Conservation (phyloP, 1,140 invertebrate species). For the Diachasma alloeum region DNA sequence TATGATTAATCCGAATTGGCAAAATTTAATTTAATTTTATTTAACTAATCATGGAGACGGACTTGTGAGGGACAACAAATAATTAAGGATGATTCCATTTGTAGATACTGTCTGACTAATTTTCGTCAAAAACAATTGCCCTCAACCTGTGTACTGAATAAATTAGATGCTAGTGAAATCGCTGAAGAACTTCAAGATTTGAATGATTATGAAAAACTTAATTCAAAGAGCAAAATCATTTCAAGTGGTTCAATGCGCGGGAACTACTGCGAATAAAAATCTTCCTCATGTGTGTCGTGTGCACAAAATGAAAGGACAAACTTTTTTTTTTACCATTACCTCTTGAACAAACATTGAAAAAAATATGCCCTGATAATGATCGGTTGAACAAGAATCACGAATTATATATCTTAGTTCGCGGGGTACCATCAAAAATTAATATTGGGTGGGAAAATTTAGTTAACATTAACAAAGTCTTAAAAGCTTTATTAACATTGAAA, state of each 20-base stretch:
- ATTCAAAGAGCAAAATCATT: no score
- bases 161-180: slow-evolving; percentile 17
- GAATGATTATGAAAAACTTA: no score
- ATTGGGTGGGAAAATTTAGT: slow-evolving; percentile 29
- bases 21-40: not conserved
- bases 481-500: no score
- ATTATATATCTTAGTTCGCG: slow-evolving; percentile 31
- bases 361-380: no score
- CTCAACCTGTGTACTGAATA: slow-evolving; percentile 35
- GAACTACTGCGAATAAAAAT: no score
- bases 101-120: slow-evolving; percentile 30
- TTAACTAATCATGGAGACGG: not conserved
- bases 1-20: not conserved
- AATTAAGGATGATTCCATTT: slow-evolving; percentile 30
- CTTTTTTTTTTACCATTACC: slow-evolving; percentile 51
- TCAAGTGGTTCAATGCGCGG: no score
- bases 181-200: slow-evolving; percentile 33
- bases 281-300: slow-evolving; percentile 12
- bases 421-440: slow-evolving; percentile 32
- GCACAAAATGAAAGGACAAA: slow-evolving; percentile 8
- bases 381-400: slow-evolving; percentile 37
- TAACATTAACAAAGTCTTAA: no score
- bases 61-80: slow-evolving; percentile 16
- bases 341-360: no score
- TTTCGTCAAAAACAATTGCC: slow-evolving; percentile 25